A percentile compares a stretch with the other conserved stretches of the same genome.
Conservation (phyloP, 1,140 invertebrate species). For the Zaprionus vittiger region DNA sequence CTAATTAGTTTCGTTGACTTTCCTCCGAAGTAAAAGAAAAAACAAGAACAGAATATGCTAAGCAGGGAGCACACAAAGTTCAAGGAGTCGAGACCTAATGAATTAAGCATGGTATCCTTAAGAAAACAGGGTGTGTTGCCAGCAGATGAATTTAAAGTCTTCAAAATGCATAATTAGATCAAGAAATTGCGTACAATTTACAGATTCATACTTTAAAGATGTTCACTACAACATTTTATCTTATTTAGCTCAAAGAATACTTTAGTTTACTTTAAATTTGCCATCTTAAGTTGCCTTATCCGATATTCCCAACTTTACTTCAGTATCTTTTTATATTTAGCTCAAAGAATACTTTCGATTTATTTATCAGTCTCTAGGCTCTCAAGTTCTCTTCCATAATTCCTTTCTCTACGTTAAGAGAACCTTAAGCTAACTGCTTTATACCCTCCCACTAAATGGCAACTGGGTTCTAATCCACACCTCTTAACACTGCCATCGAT, state of each 20-base stretch:
- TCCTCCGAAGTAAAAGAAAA: neutral
- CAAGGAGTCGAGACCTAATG: slow-evolving; percentile 13
- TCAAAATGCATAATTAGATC: neutral
- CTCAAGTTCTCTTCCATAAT: neutral
- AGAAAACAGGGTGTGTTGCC: neutral
- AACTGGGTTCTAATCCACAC: neutral
- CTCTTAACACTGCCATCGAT: slow-evolving; percentile 27
- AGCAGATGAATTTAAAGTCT: neutral
- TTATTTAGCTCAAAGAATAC: no score
- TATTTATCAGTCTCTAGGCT: neutral
- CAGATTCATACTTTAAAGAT: neutral
- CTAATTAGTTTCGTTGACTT: slow-evolving; percentile 33
- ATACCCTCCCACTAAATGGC: neutral
- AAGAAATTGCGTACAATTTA: neutral
- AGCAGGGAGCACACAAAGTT: slow-evolving; percentile 23
- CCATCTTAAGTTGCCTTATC: no score
- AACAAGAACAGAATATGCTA: slow-evolving; percentile 15
- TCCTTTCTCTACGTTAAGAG: neutral
- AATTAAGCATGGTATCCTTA: neutral
- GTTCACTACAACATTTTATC: neutral
- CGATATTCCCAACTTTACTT: neutral
- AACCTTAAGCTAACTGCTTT: neutral
- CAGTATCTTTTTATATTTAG: neutral
- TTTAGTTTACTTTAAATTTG: neutral
- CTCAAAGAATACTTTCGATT: no score